Evolutionary conservation across 2,888 invertebrate genomes (phyloP).

Genomic region (Parnassius apollo): DNA sequence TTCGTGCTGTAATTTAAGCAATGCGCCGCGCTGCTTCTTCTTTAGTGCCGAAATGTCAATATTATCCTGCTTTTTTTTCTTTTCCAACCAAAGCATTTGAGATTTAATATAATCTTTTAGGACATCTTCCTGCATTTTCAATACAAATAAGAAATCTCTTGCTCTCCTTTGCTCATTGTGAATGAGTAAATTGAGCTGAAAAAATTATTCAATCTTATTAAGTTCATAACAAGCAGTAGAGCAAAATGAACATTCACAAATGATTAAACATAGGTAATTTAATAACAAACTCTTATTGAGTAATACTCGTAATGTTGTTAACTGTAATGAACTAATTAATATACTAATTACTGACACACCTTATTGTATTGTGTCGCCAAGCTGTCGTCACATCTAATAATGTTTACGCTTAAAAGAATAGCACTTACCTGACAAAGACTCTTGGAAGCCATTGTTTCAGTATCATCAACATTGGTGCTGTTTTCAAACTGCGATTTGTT

Average conservation of each 20-base stretch:
- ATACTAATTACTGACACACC: conserved; percentile 6
- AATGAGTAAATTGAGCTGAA: conserved; percentile 76
- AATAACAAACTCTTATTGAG: background rate
- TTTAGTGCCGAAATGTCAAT: conserved; percentile 78
- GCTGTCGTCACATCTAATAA: conserved; percentile 17
- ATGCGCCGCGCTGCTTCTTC: conserved; percentile 84
- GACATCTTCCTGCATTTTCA: conserved; percentile 76
- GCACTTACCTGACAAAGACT: conserved; percentile 78
- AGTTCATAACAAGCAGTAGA: background rate
- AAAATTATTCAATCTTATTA: conserved; percentile 33
- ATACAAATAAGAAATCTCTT: conserved; percentile 67
- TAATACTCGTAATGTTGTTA: background rate
- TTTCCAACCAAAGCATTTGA: conserved; percentile 73
- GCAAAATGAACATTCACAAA: too few relatives aligned
- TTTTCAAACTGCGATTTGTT: conserved; percentile 64
- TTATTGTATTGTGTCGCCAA: conserved; percentile 15
- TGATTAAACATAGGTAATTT: too few relatives aligned
- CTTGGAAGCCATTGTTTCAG: conserved; percentile 74
- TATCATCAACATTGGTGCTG: conserved; percentile 55
- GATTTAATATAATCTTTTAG: conserved; percentile 75
- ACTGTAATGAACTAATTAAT: conserved; percentile 11
- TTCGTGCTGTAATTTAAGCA: conserved; percentile 84
- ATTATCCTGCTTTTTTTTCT: conserved; percentile 71
- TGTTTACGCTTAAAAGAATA: conserved; percentile 65
- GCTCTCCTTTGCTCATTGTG: conserved; percentile 77